Evolutionary conservation across 2,113 vertebrate genomes (phyloP).

Genomic region (Malurus alboscapulatus): DNA sequence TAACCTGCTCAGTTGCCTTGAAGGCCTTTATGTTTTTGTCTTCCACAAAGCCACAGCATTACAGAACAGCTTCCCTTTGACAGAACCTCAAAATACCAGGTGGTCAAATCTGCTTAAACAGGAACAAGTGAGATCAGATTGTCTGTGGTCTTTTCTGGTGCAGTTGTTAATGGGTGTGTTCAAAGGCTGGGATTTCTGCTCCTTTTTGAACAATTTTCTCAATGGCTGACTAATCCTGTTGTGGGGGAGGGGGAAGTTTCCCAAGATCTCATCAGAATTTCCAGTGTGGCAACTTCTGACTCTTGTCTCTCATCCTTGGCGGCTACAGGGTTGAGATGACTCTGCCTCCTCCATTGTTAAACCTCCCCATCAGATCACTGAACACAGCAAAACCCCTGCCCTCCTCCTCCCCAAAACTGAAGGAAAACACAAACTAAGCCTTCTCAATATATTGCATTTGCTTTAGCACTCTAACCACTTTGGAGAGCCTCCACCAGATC

Average conservation of each 20-base stretch:
- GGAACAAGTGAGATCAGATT: background rate
- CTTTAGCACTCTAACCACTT: background rate
- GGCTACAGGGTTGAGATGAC: background rate
- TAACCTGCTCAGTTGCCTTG: background rate
- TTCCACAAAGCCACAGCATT: background rate
- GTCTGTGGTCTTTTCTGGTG: background rate
- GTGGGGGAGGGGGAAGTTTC: background rate
- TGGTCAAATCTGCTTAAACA: background rate
- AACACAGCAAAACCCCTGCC: background rate
- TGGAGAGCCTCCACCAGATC: background rate
- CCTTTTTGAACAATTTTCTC: background rate
- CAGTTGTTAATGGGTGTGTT: background rate
- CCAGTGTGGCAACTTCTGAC: background rate
- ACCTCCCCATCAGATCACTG: background rate
- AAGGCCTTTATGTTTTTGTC: background rate
- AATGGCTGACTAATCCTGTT: background rate
- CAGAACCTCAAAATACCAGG: background rate
- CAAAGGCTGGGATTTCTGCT: background rate
- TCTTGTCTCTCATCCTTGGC: background rate
- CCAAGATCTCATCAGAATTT: conserved; percentile 20
- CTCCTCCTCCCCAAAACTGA: background rate
- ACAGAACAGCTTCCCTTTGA: background rate
- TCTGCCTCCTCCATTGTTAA: background rate
- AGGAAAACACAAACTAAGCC: background rate
- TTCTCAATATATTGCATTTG: fast-evolving